Conservation (phyloP, 1,140 invertebrate genomes). For the Drosophila miranda region DNA sequence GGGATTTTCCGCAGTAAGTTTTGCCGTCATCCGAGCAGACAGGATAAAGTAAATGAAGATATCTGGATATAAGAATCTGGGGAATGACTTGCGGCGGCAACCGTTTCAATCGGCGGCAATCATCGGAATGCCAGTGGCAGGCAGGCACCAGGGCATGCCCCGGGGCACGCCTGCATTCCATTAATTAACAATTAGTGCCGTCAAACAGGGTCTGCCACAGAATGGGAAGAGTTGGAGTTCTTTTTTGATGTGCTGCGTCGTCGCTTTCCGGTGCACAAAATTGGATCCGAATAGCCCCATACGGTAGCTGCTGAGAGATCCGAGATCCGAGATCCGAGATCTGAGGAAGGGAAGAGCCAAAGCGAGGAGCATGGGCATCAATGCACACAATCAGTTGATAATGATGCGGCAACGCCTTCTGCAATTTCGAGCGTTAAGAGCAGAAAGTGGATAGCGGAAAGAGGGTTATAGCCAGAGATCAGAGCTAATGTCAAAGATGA, state of each 20-base stretch:
- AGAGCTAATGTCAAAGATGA: conserved; percentile 75
- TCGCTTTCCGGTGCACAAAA: conserved; percentile 50
- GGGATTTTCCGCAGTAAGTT: conserved; percentile 44
- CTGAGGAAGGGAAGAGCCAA: too few species aligned
- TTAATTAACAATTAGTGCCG: conserved; percentile 78
- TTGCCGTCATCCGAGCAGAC: conserved; percentile 36
- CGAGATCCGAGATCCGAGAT: too few species aligned
- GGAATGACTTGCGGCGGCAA: background rate
- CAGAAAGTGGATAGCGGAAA: conserved; percentile 12
- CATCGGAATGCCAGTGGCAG: conserved; percentile 42
- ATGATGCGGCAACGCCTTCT: conserved; percentile 71
- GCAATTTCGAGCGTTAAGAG: conserved; percentile 58
- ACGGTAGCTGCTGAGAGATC: conserved; percentile 46
- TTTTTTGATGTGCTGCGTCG: conserved; percentile 31
- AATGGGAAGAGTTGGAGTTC: background rate
- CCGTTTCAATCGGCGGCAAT: background rate
- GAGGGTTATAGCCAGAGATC: conserved; percentile 28
- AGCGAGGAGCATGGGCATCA: conserved; percentile 14
- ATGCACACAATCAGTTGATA: conserved; percentile 63
- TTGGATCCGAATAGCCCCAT: conserved; percentile 33
- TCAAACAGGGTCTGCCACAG: conserved; percentile 46
- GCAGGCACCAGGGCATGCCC: conserved; percentile 7
- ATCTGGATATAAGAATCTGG: conserved; percentile 1
- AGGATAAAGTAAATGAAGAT: conserved; percentile 6
- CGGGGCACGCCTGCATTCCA: conserved; percentile 62